Evolutionary conservation across 1,140 invertebrate species (phyloP), one percentile per base, ranked within the genome.

Genomic region (Panulirus ornatus): DNA sequence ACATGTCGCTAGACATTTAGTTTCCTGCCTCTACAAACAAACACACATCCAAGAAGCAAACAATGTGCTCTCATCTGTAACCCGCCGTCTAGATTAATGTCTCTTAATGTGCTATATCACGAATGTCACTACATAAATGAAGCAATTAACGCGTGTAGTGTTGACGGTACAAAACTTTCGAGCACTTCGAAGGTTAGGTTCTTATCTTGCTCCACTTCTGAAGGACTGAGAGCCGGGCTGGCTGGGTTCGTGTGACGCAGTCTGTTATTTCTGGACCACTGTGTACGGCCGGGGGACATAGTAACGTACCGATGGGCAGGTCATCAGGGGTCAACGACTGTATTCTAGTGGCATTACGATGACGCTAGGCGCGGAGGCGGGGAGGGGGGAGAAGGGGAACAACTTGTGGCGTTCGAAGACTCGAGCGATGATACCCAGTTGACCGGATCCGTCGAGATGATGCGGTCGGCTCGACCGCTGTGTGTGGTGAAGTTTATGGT

Each of bases 401-500:
- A 3, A 73, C 2, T 84, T 22, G 8, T 1, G n/a, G 30, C 34
- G 40, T 22, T 34, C 36, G 0, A 54, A 34, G 34, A 81, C 58
- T 9, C 30, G 22, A 38, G 14, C 11, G n/a, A 34, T 42, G 34
- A 27, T 75, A 5, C 3, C n/a, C 11, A 30, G 8, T 16, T 51
- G 22, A 58, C 51, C 11, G 51, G 11, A 58, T 22, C 22, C 11
- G 51, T 58, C 5, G 34, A 70, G 63, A 70, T 6, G 63, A 9
- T 70, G 22, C 5, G n/a, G 6, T 27, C 6, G 6, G 19, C 40
- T 9, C 11, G 34, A 36, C 34, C 19, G 30, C 1, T 2, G 70
- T 9, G 3, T 34, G 22, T 73, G 70, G 70, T 73, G 70, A 38
- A 38, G 70, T 34, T 73, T 34, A n/a, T 73, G 70, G 70, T 73